Conservation (phyloP, 2,797 vertebrate genomes). For the Oreortyx pictus region DNA sequence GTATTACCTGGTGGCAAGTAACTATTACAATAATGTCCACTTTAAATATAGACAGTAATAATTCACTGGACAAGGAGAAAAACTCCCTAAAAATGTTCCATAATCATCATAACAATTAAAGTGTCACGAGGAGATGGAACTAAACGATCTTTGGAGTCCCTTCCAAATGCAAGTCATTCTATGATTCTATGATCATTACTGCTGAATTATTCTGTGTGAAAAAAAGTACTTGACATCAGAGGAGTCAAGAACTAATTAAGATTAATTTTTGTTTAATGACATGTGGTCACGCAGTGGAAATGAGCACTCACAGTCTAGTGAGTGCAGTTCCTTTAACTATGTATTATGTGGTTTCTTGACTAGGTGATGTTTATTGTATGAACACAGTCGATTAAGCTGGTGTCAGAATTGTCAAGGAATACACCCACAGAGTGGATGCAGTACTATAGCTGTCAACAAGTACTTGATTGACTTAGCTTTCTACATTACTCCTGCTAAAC, state of each 20-base stretch:
- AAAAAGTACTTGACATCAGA: neutral
- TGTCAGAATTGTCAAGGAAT: neutral
- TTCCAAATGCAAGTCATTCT: too few relatives aligned
- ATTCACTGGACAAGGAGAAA: neutral
- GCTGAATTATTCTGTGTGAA: too few relatives aligned
- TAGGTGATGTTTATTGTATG: neutral
- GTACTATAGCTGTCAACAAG: neutral
- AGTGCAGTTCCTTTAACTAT: neutral
- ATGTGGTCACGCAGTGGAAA: neutral
- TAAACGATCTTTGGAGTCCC: too few relatives aligned
- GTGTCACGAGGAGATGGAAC: too few relatives aligned
- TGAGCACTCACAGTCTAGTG: neutral
- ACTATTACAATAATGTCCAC: neutral
- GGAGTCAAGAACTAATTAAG: neutral
- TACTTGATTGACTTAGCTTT: neutral
- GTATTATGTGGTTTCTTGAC: neutral
- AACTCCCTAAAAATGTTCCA: neutral
- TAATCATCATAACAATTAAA: neutral
- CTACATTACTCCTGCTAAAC: neutral
- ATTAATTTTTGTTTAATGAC: neutral
- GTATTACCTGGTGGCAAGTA: neutral
- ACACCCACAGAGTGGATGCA: neutral
- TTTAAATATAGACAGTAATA: neutral
- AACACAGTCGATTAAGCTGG: neutral
- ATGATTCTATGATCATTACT: too few relatives aligned